Evolutionary conservation across 2,113 vertebrate species (phyloP), one percentile per base, ranked within the genome.

Genomic region (Pangasianodon gigas): DNA sequence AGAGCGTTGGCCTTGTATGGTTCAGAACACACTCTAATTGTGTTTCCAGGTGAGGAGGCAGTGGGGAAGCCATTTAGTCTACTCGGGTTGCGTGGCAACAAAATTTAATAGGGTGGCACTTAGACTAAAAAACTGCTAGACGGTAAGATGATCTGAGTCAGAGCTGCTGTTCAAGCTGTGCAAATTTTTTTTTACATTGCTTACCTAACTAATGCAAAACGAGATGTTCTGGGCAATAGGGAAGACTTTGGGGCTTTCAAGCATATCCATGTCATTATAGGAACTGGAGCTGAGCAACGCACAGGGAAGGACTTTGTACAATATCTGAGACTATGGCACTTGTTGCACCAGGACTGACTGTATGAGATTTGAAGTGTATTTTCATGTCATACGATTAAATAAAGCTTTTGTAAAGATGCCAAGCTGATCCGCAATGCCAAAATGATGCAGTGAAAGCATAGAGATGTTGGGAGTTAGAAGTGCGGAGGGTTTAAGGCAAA

Each of bases 21-120:
- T 89, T 89, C 85, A 90, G 26, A 88, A 58, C 67, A 86, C 79
- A 77, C 82, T 58, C 74, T 88, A 85, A 91, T 89, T 67, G 54
- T 80, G 88, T 84, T 81, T 89, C 67, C 67, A 37, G 83, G 51
- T 75, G 65, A 65, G 46, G 37, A 62, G 18, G 29, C 60, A 46
- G 41, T n/a, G 18, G 80, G 84, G 52, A 77, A 74, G 62, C 71
- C 41, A 79, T 90, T 52, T 82, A 75, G 65, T 41, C 37, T 51
- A 54, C 67, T 69, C 48, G 60, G 71, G 85, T 90, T 91, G 71
- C 87, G 84, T 74, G 41, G 41, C 90, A 86, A 77, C 86, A 80
- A 90, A 60, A 74, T 90, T 86, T 87, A 89, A 87, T 83, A 77
- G 46, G 74, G 87, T 79, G 67, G 8, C 56, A 83, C 90, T 90